Evolutionary conservation across 1,140 invertebrate species (phyloP), one percentile per base, ranked within the genome.

Genomic region (Rhopalosiphum maidis): DNA sequence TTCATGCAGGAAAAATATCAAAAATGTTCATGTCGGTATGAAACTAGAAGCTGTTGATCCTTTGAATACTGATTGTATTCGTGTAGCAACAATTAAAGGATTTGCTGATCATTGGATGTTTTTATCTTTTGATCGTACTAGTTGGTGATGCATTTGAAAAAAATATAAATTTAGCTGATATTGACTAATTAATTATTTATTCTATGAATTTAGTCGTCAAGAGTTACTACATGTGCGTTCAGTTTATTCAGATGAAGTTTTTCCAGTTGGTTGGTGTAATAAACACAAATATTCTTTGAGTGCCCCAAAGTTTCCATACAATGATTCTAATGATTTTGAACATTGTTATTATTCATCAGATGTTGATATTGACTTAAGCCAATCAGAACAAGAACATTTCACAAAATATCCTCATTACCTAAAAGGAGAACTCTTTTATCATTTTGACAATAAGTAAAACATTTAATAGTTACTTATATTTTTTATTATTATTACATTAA

Each of bases 1-100:
- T 85, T 54, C 2, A 41, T 93, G 91, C 8, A 82, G 35, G 37
- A 83, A 55, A 93, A 41, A 54, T 1, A 86, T 55, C 21, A 37
- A 43, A 2, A 21, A n/a, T 54, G 9, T 93, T 86, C n/a, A n/a
- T 54, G 41, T 93, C 2, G 91, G 91, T 25, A 86, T 85, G 82
- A 93, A 93, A 54, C 15, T 93, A 30, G 91, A 93, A 93, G 91
- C 82, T 54, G 91, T 93, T 86, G 91, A 93, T 86, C 91, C 91
- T 86, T 25, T 93, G 7, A 18, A 86, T 41, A 35, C 82, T 86
- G 25, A 86, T 93, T 25, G 48, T 30, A 93, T 93, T 86, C 91
- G 91, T 83, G 48, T 93, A 0, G 91, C 91, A 86, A 93, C 91
- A 54, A 35, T 93, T 86, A 93, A 93, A 85, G 91, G 77, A 48